These are phyloP conservation scores for Epinotia ramella DNA, from an alignment of 2,888 invertebrate genomes.

Conservation along the genomic window DNA sequence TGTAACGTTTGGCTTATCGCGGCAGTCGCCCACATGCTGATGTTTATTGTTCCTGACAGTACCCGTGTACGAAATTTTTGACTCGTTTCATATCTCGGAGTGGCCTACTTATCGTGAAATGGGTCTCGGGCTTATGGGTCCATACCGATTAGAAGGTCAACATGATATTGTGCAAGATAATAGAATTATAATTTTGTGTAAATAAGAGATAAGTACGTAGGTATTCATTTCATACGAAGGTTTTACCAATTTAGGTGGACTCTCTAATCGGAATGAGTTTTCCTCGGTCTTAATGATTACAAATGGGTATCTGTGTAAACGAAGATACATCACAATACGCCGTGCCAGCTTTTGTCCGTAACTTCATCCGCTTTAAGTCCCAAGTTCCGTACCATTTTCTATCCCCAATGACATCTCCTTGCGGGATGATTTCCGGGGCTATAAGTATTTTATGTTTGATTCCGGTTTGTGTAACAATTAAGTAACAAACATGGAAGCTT, in stretches of 20 bases:
- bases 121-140: conserved; percentile 8
- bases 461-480: no score
- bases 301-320: not conserved
- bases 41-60: conserved; percentile 48
- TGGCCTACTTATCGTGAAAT: conserved; percentile 45
- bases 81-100: conserved; percentile 40
- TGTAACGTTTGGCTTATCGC: conserved; percentile 38
- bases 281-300: not conserved
- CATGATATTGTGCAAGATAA: conserved; percentile 4
- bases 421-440: no score
- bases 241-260: not conserved
- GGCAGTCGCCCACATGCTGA: conserved; percentile 43
- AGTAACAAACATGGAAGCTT: no score
- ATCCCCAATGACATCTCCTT: no score
- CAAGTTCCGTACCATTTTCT: no score
- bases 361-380: no score
- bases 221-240: no score
- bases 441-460: no score
- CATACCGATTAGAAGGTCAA: conserved; percentile 8
- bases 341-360: not conserved
- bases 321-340: not conserved
- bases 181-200: not conserved
- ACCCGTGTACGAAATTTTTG: conserved; percentile 39
- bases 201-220: not conserved
- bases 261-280: not conserved